Evolutionary conservation across 2,888 invertebrate species (phyloP), one percentile per base, ranked within the genome.

Genomic region (Thysanoteuthis rhombus): DNA sequence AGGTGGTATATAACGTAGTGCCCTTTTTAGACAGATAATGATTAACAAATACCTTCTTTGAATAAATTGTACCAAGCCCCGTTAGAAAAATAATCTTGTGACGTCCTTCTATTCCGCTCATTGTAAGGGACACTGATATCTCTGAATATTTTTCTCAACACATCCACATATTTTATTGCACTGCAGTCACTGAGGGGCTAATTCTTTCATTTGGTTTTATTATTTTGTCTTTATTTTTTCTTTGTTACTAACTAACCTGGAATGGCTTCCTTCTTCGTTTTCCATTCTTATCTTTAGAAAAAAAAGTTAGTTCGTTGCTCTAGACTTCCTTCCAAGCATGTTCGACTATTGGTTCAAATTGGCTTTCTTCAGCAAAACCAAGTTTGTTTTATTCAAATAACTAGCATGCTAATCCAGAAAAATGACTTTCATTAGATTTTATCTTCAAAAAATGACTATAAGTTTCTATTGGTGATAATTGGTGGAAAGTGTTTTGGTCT

Each of bases 141-240:
- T 92, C 92, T 32, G 92, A 92, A 92, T 38, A 45, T 92, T 32
- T 92, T 32, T 39, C 45, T 42, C 92, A 92, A 75, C 75, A 75
- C 75, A 75, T 36, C 25, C 75, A n/a, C 75, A n/a, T 75, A 36
- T 75, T n/a, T 75, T 75, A 75, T 75, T 75, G 75, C 75, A 75
- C 75, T 75, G 75, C 36, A 75, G 16, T 75, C 75, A 75, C n/a
- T n/a, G 75, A 75, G 75, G 75, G 75, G n/a, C 36, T 36, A 75
- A 75, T 75, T 36, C 19, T n/a, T 75, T 75, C 10, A 1, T 75
- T 75, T n/a, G n/a, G n/a, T 75, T 75, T 75, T 75, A 75, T 75
- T 75, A 75, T 36, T 75, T 36, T 12, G 5, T 36, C 16, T 36
- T 75, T 75, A 75, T 75, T 75, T 75, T n/a, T 75, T 36, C 75